Percentiles rank a stretch among this genome's conserved stretches.
Evolutionary conservation across 2,113 vertebrate species (phyloP).

Genomic region (Stomatorhinus ivindoensis): DNA sequence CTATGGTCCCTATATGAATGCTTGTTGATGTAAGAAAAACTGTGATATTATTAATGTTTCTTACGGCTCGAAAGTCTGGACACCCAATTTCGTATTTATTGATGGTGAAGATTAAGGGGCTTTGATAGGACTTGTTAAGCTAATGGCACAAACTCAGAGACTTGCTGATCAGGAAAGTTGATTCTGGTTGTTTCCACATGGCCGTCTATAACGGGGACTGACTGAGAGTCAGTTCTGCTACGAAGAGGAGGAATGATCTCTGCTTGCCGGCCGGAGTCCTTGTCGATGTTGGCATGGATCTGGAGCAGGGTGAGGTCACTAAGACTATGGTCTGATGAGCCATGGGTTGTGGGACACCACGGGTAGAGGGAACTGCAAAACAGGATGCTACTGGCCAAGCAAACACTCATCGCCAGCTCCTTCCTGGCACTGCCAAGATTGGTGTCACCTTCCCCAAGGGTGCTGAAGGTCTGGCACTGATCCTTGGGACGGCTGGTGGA

Average conservation of each 20-base stretch:
- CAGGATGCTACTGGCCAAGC: slow-evolving; percentile 73
- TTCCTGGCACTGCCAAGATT: slow-evolving; percentile 51
- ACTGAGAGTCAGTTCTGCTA: slow-evolving; percentile 42
- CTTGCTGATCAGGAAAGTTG: background rate
- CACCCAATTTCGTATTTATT: background rate
- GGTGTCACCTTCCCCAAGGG: slow-evolving; percentile 45
- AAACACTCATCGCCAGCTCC: slow-evolving; percentile 70
- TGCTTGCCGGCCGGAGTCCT: fast-evolving
- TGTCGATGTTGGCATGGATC: background rate
- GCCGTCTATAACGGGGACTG: slow-evolving; percentile 44
- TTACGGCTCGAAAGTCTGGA: background rate
- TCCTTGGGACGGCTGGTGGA: slow-evolving; percentile 65
- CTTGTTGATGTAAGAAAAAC: background rate
- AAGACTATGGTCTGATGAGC: slow-evolving; percentile 22
- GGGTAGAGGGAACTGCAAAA: slow-evolving; percentile 70
- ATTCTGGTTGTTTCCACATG: slow-evolving; percentile 43
- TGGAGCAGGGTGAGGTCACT: slow-evolving; percentile 10
- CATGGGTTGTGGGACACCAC: slow-evolving; percentile 48
- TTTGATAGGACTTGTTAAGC: background rate
- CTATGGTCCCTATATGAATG: background rate
- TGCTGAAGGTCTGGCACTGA: slow-evolving; percentile 76
- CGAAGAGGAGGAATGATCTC: slow-evolving; percentile 19
- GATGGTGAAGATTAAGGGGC: background rate
- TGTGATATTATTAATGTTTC: background rate
- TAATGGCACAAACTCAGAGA: background rate